phyloP scores from a whole-genome alignment of 2,888 invertebrate genomes.

The Zaprionus obscuricornis region DNA sequence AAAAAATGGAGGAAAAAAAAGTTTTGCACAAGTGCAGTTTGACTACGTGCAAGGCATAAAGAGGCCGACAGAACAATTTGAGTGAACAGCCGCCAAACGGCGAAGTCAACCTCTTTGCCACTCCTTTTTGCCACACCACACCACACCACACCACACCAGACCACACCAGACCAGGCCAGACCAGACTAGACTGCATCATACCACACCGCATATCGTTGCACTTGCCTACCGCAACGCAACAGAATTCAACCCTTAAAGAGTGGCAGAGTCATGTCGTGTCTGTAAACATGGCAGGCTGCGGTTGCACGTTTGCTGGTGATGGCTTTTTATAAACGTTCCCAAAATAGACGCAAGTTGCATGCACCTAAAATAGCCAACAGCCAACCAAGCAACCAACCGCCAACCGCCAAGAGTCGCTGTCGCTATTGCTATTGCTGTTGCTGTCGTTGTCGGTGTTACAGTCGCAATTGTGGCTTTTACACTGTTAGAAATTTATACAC shows the following conservation, averaged over 20 bases:
- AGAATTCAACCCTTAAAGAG: slow-evolving; percentile 15
- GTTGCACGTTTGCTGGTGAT: slow-evolving; percentile 46
- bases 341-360: slow-evolving; percentile 69
- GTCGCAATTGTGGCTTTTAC: slow-evolving; percentile 13
- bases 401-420: slow-evolving; percentile 2
- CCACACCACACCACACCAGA: not conserved
- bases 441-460: slow-evolving; percentile 1
- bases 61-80: slow-evolving; percentile 27
- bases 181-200: not conserved
- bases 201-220: too few species aligned
- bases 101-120: slow-evolving; percentile 2
- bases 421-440: not conserved
- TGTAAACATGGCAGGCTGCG: slow-evolving; percentile 64
- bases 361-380: slow-evolving; percentile 59
- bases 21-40: slow-evolving; percentile 40
- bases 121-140: slow-evolving; percentile 1
- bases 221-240: slow-evolving; percentile 8
- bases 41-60: slow-evolving; percentile 56
- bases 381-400: slow-evolving; percentile 1
- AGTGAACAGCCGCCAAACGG: not conserved
- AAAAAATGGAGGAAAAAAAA: slow-evolving; percentile 9
- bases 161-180: not conserved
- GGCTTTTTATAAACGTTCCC: slow-evolving; percentile 45
- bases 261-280: slow-evolving; percentile 61
- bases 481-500: too few species aligned